Evolutionary conservation across 2,797 vertebrate species (phyloP), one percentile per base, ranked within the genome.

Genomic region (Mormyrus proboscirostris): DNA sequence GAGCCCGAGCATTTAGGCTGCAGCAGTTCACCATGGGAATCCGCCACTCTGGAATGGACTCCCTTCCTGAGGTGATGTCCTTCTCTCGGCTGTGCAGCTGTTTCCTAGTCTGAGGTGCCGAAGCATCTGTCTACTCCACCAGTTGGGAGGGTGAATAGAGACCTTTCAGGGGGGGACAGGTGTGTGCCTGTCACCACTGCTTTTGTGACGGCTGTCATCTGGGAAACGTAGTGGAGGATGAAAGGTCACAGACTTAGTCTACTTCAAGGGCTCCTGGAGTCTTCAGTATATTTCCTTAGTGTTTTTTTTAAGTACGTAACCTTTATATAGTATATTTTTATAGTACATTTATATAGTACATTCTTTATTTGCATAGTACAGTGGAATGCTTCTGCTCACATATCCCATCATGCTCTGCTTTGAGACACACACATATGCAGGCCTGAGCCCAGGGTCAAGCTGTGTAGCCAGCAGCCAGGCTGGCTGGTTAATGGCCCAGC

Each of bases 111-210:
- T 91, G 84, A 88, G 59, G 59, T 49, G 25, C 90, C 62, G 25
- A 55, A 90, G 89, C 92, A 92, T 90, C 92, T 92, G 91, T 86
- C 76, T 65, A 47, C 57, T 79, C 29, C 79, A 88, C 57, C 90
- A 69, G 87, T 62, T 55, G 86, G 79, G 88, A 89, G 82, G 29
- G 33, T 50, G 16, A 69, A 89, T 87, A 85, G 88, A 85, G 29
- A 33, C 49, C 50, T n/a, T 25, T 47, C 87, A 41, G 25, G 29
- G 29, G 8, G 10, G 29, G n/a, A 47, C 82, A 85, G 47, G 29
- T 51, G 44, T 25, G 82, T 10, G 4, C 83, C 83, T 86, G 47
- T 86, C 83, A 79, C 2, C 10, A 22, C 83, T 29, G 47, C 44
- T 86, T 53, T 29, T 2, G 49, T 86, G 83, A 86, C 4, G 22